phyloP scores from a whole-genome alignment of 2,797 vertebrate genomes.

The Danio choprae region DNA sequence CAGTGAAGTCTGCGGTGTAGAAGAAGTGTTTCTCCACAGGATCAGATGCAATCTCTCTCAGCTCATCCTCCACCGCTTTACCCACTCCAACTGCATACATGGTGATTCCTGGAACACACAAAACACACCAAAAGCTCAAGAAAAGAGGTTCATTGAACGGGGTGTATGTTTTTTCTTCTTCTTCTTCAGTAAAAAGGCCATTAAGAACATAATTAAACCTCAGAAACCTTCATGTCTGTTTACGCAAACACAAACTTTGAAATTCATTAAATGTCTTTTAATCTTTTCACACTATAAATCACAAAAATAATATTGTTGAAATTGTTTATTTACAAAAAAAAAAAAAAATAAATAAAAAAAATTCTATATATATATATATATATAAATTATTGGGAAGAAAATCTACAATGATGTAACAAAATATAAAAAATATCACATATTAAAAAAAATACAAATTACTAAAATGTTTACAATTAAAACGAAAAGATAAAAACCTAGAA shows the following conservation, averaged over 20 bases:
- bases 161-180: background rate
- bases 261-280: too few relatives aligned
- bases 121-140: background rate
- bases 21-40: slow-evolving; percentile 93
- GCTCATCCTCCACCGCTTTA: slow-evolving; percentile 94
- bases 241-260: too few relatives aligned
- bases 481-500: background rate
- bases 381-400: too few relatives aligned
- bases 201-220: background rate
- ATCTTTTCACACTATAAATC: too few relatives aligned
- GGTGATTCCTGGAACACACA: slow-evolving; percentile 81
- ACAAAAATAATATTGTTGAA: too few relatives aligned
- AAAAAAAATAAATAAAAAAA: too few relatives aligned
- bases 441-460: background rate
- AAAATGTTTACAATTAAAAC: background rate
- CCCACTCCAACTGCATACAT: slow-evolving; percentile 98
- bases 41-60: slow-evolving; percentile 90
- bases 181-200: background rate
- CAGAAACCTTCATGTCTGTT: too few relatives aligned
- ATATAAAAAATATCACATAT: background rate
- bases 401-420: background rate
- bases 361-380: too few relatives aligned
- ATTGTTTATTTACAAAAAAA: too few relatives aligned
- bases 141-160: background rate
- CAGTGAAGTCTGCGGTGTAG: slow-evolving; percentile 89